These are phyloP conservation scores for Lepisosteus osseus DNA, from an alignment of 2,113 vertebrate genomes.

Conservation along the genomic window DNA sequence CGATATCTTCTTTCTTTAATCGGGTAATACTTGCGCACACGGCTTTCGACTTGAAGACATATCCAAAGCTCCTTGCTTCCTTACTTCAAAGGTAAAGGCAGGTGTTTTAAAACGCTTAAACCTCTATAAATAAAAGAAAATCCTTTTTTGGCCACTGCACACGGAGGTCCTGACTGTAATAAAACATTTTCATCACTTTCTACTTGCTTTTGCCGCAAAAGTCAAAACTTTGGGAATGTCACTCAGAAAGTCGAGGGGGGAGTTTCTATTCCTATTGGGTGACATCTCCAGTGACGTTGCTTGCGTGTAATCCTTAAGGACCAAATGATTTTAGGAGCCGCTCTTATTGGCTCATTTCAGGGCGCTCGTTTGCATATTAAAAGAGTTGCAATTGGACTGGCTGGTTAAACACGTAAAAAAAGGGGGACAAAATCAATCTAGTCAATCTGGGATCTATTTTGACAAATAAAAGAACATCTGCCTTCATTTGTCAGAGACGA, in stretches of 20 bases:
- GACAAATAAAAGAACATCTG: constrained; percentile 35
- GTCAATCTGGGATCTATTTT: constrained; percentile 43
- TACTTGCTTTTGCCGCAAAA: constrained; percentile 61
- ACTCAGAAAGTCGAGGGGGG: constrained; percentile 35
- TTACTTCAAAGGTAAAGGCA: constrained; percentile 15
- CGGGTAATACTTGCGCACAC: constrained; percentile 32
- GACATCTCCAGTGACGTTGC: constrained; percentile 37
- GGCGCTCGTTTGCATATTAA: constrained; percentile 50
- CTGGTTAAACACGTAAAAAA: constrained; percentile 27
- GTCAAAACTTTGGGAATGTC: constrained; percentile 59
- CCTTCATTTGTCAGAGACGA: constrained; percentile 21
- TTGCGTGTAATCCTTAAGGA: constrained; percentile 28
- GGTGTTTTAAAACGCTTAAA: constrained; percentile 33
- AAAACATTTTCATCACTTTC: constrained; percentile 68
- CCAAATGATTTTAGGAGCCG: constrained; percentile 27
- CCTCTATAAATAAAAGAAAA: constrained; percentile 37
- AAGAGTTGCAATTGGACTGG: constrained; percentile 35
- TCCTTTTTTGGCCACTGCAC: constrained; percentile 53
- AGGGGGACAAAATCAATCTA: constrained; percentile 37
- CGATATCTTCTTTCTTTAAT: constrained; percentile 27
- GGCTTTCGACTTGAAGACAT: constrained; percentile 29
- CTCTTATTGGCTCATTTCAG: constrained; percentile 52
- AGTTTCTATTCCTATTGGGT: constrained; percentile 49
- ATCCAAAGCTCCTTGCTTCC: constrained; percentile 22
- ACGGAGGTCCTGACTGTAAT: constrained; percentile 69